Evolutionary conservation across 2,888 invertebrate species (phyloP).

Genomic region (Stictocephala bisonia): DNA sequence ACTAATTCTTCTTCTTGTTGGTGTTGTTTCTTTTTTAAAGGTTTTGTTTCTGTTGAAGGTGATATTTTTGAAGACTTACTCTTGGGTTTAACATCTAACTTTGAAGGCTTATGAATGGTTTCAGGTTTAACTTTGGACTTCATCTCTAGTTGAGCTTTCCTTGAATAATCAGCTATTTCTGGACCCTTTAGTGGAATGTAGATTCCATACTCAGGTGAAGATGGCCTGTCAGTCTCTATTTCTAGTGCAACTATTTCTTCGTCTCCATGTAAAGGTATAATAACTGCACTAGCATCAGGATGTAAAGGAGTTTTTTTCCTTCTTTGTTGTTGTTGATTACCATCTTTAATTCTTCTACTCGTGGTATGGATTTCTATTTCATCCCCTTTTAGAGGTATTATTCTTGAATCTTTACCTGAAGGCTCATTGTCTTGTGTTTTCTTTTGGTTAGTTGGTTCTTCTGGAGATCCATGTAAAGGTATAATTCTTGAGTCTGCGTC

Average conservation of each 20-base stretch:
- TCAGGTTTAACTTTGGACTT: conserved; percentile 5
- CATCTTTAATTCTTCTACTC: conserved; percentile 49
- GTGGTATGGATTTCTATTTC: conserved; percentile 35
- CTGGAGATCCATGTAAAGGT: conserved; percentile 59
- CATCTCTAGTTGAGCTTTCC: conserved; percentile 24
- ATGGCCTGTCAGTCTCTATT: conserved; percentile 15
- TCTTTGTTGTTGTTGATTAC: conserved; percentile 53
- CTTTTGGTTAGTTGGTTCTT: conserved; percentile 54
- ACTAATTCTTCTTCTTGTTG: conserved; percentile 53
- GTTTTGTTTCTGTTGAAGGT: conserved; percentile 29
- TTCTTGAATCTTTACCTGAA: conserved; percentile 25
- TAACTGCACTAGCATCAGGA: conserved; percentile 26
- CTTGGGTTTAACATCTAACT: conserved; percentile 24
- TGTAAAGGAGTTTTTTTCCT: conserved; percentile 25
- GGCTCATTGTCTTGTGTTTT: not conserved
- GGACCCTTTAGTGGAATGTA: conserved; percentile 67
- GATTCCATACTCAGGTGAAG: conserved; percentile 60
- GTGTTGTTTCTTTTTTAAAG: conserved; percentile 31
- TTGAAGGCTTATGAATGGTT: not conserved
- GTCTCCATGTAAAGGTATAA: conserved; percentile 48
- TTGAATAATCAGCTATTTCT: conserved; percentile 41
- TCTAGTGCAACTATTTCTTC: conserved; percentile 40
- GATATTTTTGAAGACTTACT: conserved; percentile 18
- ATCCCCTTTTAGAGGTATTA: conserved; percentile 34
- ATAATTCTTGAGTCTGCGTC: conserved; percentile 52